These are phyloP conservation scores for Drosophila melanogaster DNA, from an alignment of 1,140 invertebrate genomes.

Conservation along the genomic window Release_6_plus_ISO1_MT NT_033777.3:30173001-30173500, in stretches of 20 bases:
- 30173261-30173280: constrained; percentile 98
- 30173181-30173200: constrained; percentile 98
- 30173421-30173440: constrained; percentile 55
- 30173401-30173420: constrained; percentile 93
- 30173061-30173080: constrained; percentile 96
- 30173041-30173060: constrained; percentile 95
- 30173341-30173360: constrained; percentile 97
- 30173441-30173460: constrained; percentile 71
- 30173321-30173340: constrained; percentile 95
- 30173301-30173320: constrained; percentile 96
- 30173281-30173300: constrained; percentile 94
- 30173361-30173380: constrained; percentile 97
- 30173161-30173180: constrained; percentile 95
- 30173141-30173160: constrained; percentile 96
- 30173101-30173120: constrained; percentile 96
- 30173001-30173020: constrained; percentile 91
- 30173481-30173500: constrained; percentile 39
- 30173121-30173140: constrained; percentile 98
- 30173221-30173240: constrained; percentile 90
- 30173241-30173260: constrained; percentile 95
- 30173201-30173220: constrained; percentile 98
- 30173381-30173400: constrained; percentile 99
- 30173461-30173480: constrained; percentile 69
- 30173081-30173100: constrained; percentile 98
- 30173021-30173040: constrained; percentile 94